Conservation (phyloP, 2,888 invertebrate species). For the Idaea aversata region DNA sequence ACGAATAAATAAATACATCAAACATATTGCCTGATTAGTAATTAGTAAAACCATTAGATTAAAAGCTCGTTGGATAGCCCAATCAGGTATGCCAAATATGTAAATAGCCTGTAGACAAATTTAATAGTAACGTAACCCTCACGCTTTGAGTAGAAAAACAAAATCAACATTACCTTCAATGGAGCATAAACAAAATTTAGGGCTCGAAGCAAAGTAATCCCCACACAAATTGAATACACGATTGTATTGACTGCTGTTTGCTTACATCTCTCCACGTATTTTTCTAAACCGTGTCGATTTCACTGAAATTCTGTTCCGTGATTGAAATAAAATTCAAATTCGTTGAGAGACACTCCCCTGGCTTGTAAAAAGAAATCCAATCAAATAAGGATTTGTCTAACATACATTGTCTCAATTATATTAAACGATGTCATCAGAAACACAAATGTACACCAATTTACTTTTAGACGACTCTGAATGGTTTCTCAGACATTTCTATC, state of each 20-base stretch:
- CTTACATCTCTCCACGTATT: conserved; percentile 56
- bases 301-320: conserved; percentile 55
- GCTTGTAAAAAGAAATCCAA: conserved; percentile 60
- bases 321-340: conserved; percentile 71
- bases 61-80: too few species aligned
- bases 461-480: neutral
- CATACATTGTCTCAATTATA: conserved; percentile 57
- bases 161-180: conserved; percentile 25
- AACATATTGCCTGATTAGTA: too few species aligned
- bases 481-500: neutral
- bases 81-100: too few species aligned
- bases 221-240: conserved; percentile 68
- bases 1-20: too few species aligned
- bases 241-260: conserved; percentile 59
- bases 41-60: too few species aligned
- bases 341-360: conserved; percentile 39
- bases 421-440: conserved; percentile 43
- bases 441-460: conserved; percentile 8
- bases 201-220: conserved; percentile 58
- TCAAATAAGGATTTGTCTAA: conserved; percentile 59
- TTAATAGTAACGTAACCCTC: too few species aligned
- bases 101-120: too few species aligned
- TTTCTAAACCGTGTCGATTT: conserved; percentile 61
- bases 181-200: conserved; percentile 39
- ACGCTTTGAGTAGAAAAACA: conserved; percentile 16